Base-by-base conservation (phyloP, 2,113 vertebrate species). In the Heptranchias perlo region DNA sequence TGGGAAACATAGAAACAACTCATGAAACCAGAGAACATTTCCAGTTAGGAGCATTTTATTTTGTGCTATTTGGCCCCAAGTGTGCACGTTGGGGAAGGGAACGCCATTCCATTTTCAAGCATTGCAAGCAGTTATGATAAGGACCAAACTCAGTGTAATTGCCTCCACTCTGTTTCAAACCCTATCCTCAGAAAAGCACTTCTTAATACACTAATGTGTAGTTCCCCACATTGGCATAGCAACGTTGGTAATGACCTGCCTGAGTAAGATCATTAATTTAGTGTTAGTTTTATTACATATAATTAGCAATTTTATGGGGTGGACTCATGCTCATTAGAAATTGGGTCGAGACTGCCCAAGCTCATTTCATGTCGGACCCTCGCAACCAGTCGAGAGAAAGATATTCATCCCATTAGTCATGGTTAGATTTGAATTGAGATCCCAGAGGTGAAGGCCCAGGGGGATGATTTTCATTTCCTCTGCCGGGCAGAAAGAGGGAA, bases 121-220 rank as follows among this genome's bases (percentile, higher is more conserved):
- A 62, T 1, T 39, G 35, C n/a, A 35, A 39, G 89, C 89, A 39
- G 86, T 58, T 11, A 54, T 3, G 39, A n/a, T 35, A 16, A 93
- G 89, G n/a, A 21, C 61, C 89, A 93, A 93, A n/a, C n/a, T 93
- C n/a, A 62, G 82, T 8, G 35, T 64, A 62, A 93, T 93, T 39
- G 61, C 89, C 31, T 62, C 61, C 16, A n/a, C 16, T 61, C 58
- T 62, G 35, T 62, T 92, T 62, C 89, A n/a, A n/a, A n/a, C n/a
- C n/a, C n/a, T n/a, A n/a, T n/a, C n/a, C n/a, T n/a, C n/a, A 62
- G 89, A 92, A 92, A 92, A 39, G 14, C 31, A 91, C 54, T 91
- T 14, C 54, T 8, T 16, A 5, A 91, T 92, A 92, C 4, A 35
- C n/a, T 61, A 35, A 35, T 35, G 54, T 61, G 35, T 61, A 21